Evolutionary conservation across 2,113 vertebrate species (phyloP).

Genomic region (Prionailurus bengalensis): DNA sequence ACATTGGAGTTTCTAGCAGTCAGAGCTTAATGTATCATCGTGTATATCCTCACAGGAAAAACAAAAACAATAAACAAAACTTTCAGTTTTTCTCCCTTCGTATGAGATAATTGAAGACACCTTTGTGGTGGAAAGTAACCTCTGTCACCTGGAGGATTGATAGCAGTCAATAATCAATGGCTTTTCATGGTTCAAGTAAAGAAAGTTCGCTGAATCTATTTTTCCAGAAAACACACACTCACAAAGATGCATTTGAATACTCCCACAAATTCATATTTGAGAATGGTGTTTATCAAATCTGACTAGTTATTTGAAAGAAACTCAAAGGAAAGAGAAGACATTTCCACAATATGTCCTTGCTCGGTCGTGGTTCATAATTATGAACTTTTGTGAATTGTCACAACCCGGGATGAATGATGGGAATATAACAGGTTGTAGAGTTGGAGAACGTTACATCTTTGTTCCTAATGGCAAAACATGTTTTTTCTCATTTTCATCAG

Average conservation of each 20-base stretch:
- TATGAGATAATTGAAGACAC: background rate
- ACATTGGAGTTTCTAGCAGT: background rate
- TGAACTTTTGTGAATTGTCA: slow-evolving; percentile 69
- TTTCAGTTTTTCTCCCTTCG: background rate
- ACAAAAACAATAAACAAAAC: background rate
- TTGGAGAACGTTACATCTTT: slow-evolving; percentile 78
- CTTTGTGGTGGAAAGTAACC: background rate
- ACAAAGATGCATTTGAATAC: background rate
- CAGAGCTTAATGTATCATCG: background rate
- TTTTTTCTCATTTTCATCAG: slow-evolving; percentile 84
- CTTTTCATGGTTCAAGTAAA: slow-evolving; percentile 28
- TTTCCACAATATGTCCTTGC: background rate
- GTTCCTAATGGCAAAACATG: slow-evolving; percentile 82
- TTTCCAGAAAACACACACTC: slow-evolving; percentile 28
- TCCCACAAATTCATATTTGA: slow-evolving; percentile 30
- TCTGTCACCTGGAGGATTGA: background rate
- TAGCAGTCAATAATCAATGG: background rate
- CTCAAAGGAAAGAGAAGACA: background rate
- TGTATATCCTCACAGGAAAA: background rate
- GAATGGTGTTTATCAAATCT: slow-evolving; percentile 1
- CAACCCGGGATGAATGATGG: slow-evolving; percentile 49
- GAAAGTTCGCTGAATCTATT: background rate
- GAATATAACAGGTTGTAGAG: slow-evolving; percentile 80
- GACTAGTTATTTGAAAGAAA: slow-evolving; percentile 51
- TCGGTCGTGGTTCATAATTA: background rate